Conservation (phyloP, 2,113 vertebrate species). For the Sorex fumeus region DNA sequence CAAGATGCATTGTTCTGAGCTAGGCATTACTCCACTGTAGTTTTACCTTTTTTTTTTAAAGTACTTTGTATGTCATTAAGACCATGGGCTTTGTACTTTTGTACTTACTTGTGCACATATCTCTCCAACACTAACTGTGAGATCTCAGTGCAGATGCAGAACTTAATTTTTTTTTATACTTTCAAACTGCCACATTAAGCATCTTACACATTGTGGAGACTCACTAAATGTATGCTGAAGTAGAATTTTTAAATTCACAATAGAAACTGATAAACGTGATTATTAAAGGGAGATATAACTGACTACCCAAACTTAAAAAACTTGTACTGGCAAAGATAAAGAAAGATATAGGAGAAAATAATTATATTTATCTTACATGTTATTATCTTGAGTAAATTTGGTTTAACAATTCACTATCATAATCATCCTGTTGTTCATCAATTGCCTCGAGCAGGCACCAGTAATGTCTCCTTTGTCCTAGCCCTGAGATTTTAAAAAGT, state of each 20-base stretch:
- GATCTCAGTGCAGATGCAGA: not conserved
- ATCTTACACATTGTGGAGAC: not conserved
- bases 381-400: not conserved
- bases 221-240: not conserved
- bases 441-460: too few species aligned
- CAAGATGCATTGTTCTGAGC: not conserved
- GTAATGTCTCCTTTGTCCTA: too few species aligned
- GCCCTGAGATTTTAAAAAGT: too few species aligned
- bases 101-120: not conserved
- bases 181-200: not conserved
- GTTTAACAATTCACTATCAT: constrained; percentile 30
- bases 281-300: not conserved
- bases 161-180: not conserved
- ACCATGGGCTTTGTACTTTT: not conserved
- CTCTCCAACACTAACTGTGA: not conserved
- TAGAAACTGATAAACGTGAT: constrained; percentile 2
- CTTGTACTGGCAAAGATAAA: not conserved
- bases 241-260: constrained; percentile 48
- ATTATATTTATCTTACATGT: not conserved
- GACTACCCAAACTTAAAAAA: not conserved
- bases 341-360: not conserved
- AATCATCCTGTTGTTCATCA: too few species aligned
- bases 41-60: not conserved
- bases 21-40: not conserved
- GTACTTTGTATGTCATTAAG: not conserved